Base-by-base conservation (phyloP, 1,140 invertebrate genomes). In the Camponotus floridanus region DNA sequence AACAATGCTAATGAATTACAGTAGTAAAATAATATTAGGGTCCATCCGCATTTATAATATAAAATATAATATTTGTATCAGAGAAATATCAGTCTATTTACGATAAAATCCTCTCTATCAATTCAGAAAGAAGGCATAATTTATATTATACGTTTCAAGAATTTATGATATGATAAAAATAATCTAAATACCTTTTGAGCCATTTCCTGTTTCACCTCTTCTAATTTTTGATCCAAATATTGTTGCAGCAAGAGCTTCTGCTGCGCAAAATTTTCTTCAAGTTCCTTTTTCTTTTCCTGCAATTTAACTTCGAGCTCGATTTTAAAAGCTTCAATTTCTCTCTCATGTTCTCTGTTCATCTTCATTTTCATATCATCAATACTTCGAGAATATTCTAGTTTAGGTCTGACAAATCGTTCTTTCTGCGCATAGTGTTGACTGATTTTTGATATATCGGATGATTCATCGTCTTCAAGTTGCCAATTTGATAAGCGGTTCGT, bases 161-260 rank as follows among this genome's bases (percentile, higher is more conserved):
- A 21, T 26, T 2, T 11, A 64, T 11, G n/a, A 62, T n/a, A 6
- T 62, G 26, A 61, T 42, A 59, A 21, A 57, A 55, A 39, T 48
- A 9, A 13, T 57, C 13, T 2, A 15, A 61, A 33, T 79, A 90
- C 90, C 85, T 93, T 93, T 11, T 92, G 89, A 3, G 92, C 88
- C 91, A 95, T 92, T 65, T 96, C 95, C 2, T 85, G 61, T 48
- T 92, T 94, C 36, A 96, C 61, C 26, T 95, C 94, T 18, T 93
- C 92, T 57, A 96, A 45, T 90, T 93, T 95, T 4, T 92, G 87
- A 79, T 94, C 91, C 51, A 95, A 89, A 7, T 92, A 91, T 15
- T 90, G 87, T 79, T 97, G 95, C 64, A 97, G 86, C 74, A 95
- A 94, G 31, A 90, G 86, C 70, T 95, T 95, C 86, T 97, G 95